Base-by-base conservation (phyloP, 2,888 invertebrate species). In the Aradus depressus region DNA sequence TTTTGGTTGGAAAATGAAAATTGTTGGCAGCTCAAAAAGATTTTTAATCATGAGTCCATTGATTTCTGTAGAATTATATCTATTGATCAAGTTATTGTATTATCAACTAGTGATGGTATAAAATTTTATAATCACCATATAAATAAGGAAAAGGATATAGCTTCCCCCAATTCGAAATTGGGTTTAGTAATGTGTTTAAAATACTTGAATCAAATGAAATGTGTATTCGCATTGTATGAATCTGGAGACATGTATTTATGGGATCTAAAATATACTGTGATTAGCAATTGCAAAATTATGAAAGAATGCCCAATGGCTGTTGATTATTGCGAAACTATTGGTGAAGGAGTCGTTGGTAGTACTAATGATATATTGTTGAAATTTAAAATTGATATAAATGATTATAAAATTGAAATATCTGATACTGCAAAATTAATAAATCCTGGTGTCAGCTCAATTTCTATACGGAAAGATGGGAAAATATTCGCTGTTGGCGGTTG, bases 401-500 rank as follows among this genome's bases (percentile, higher is more conserved):
- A 73, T 25, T 2, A 59, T 70, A 68, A 16, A 60, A 44, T 59
- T 39, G 44, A 22, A n/a, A 42, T 47, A 28, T 66, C 68, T 56
- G 68, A 79, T 63, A 71, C 72, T 47, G 71, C 79, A 49, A 67
- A 71, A 28, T 73, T 86, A n/a, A 84, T 79, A 62, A 84, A 84
- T 66, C 73, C 81, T 2, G 84, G 86, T 5, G 78, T 80, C 35
- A 82, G 81, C 61, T 75, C 76, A 59, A 74, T 85, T 5, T 75
- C 74, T 60, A 72, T 84, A 57, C 73, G 85, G 22, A 68, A 71
- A 0, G 86, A 86, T 65, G 73, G 77, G 3, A 84, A 81, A 65
- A 78, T 87, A 5, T 80, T 86, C 60, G 76, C 77, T 18, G 73
- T 77, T 0, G 87, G 81, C 10, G 81, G 84, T 26, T 84, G 84